Conservation (phyloP, 1,140 invertebrate species). For the Heliothis subflexa region DNA sequence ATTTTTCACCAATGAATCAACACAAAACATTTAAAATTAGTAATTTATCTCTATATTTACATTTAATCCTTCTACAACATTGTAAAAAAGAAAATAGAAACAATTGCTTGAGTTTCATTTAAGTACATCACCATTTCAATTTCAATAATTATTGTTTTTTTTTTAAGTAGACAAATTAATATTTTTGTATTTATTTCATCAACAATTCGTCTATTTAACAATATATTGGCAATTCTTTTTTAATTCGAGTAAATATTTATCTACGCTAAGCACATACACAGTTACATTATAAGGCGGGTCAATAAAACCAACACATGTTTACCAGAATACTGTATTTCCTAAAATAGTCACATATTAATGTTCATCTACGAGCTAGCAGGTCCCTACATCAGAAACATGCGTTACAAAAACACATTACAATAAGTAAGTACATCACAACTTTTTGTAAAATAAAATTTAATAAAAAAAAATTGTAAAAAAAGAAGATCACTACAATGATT, state of each 20-base stretch:
- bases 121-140: background rate
- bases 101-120: conserved; percentile 24
- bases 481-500: conserved; percentile 64
- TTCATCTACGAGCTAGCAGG: conserved; percentile 74
- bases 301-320: conserved; percentile 59
- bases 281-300: conserved; percentile 33
- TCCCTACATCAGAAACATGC: conserved; percentile 79
- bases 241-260: conserved; percentile 18
- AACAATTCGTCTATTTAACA: conserved; percentile 7
- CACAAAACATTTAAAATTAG: conserved; percentile 7
- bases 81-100: conserved; percentile 24
- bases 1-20: background rate
- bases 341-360: conserved; percentile 73
- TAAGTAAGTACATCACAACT: conserved; percentile 81
- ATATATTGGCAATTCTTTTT: conserved; percentile 26
- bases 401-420: conserved; percentile 63
- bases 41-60: conserved; percentile 20
- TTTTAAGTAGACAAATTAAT: background rate
- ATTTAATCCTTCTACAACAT: conserved; percentile 11
- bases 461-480: conserved; percentile 57
- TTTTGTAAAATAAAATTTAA: conserved; percentile 65
- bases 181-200: background rate
- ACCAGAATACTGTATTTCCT: conserved; percentile 82
- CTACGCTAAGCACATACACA: conserved; percentile 34
- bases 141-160: background rate